These are phyloP conservation scores for Cerastis leucographa DNA, from an alignment of 2,888 invertebrate species.

Conservation along the genomic window DNA sequence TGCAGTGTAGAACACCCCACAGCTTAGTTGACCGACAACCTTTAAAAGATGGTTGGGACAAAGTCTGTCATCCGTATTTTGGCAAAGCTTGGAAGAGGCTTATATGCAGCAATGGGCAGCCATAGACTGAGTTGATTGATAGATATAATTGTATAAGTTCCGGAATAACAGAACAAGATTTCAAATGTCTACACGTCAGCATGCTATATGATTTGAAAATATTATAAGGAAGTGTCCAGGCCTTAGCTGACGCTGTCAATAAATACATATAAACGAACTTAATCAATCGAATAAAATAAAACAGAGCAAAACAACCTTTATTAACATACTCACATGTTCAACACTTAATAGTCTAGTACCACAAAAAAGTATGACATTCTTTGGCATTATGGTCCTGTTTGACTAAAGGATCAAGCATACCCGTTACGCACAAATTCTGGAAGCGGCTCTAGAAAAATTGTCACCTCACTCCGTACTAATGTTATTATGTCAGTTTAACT, in stretches of 20 bases:
- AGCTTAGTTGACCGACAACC: background rate
- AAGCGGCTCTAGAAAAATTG: background rate
- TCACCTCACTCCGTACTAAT: background rate
- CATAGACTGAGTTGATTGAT: background rate
- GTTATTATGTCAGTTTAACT: background rate
- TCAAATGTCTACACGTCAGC: constrained; percentile 14
- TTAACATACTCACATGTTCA: background rate
- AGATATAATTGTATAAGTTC: background rate
- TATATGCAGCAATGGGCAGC: background rate
- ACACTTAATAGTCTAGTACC: background rate
- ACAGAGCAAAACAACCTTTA: background rate
- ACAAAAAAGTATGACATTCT: constrained; percentile 8
- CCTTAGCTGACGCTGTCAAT: background rate
- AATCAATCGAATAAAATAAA: background rate
- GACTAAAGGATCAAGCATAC: background rate
- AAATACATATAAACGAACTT: background rate
- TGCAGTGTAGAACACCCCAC: background rate
- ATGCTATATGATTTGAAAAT: background rate
- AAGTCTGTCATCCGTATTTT: background rate
- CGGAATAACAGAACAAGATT: background rate
- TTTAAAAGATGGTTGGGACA: background rate
- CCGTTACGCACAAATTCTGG: background rate
- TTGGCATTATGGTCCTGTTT: background rate
- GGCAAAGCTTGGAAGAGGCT: background rate
- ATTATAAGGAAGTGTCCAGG: constrained; percentile 13